A percentile compares a stretch with the other conserved stretches of the same genome.
Conservation (phyloP, 2,888 invertebrate species). For the Melinaea menophilus region DNA sequence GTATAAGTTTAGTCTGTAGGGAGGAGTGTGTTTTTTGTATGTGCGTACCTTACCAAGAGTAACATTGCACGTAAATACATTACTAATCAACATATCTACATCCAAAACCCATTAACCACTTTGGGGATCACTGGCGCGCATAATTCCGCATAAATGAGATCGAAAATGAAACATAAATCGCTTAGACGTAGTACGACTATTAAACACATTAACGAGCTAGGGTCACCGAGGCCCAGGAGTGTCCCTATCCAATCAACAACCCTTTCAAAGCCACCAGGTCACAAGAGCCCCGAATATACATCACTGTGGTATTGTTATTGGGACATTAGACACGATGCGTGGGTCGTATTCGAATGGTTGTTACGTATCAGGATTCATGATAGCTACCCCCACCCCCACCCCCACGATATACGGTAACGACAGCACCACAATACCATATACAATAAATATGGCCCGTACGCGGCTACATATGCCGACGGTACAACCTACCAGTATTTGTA, state of each 20-base stretch:
- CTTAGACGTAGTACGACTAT: slow-evolving; percentile 70
- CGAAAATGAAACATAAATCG: slow-evolving; percentile 78
- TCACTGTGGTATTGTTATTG: slow-evolving; percentile 26
- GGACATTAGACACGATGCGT: slow-evolving; percentile 46
- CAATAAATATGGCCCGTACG: slow-evolving; percentile 72
- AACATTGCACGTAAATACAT: not conserved
- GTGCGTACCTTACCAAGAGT: too few relatives aligned
- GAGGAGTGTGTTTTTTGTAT: too few relatives aligned
- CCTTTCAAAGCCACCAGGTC: slow-evolving; percentile 51
- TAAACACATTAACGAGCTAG: slow-evolving; percentile 74
- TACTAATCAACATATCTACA: slow-evolving; percentile 56
- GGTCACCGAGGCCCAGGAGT: slow-evolving; percentile 59
- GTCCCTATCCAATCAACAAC: slow-evolving; percentile 69
- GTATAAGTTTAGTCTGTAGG: too few relatives aligned
- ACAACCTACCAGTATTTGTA: slow-evolving; percentile 65
- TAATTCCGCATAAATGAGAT: slow-evolving; percentile 75
- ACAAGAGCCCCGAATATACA: slow-evolving; percentile 30
- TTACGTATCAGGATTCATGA: slow-evolving; percentile 74
- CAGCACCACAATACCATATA: slow-evolving; percentile 74
- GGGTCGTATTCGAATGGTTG: slow-evolving; percentile 57
- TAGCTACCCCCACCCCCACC: slow-evolving; percentile 65
- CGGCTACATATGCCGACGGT: slow-evolving; percentile 63
- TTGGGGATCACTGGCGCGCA: slow-evolving; percentile 53
- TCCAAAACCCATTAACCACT: slow-evolving; percentile 58
- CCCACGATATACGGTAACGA: slow-evolving; percentile 74